These are phyloP conservation scores for Tetragonisca angustula DNA, from an alignment of 2,888 invertebrate species.

Conservation along the genomic window DNA sequence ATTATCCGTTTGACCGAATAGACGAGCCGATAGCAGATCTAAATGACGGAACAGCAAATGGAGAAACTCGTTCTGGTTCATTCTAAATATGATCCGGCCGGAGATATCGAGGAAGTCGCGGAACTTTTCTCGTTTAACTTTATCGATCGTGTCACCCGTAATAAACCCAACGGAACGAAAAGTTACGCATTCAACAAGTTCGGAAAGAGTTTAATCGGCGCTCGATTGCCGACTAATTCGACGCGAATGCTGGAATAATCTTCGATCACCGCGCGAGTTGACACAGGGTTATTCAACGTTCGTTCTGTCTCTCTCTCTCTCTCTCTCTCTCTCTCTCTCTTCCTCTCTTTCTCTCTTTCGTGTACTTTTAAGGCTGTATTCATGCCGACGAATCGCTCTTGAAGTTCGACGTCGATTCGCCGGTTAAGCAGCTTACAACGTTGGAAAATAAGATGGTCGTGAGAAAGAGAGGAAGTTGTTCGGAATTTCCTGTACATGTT, in stretches of 20 bases:
- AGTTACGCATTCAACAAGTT: constrained; percentile 51
- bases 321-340: too few relatives aligned
- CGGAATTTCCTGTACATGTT: not conserved
- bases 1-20: not conserved
- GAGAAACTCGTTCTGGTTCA: not conserved
- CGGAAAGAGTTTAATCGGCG: constrained; percentile 41
- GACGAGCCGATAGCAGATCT: not conserved
- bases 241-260: constrained; percentile 36
- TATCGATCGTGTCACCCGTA: constrained; percentile 19
- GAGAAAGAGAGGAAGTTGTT: not conserved
- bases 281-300: constrained; percentile 40
- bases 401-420: constrained; percentile 12
- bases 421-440: constrained; percentile 25
- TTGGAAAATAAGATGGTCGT: constrained; percentile 11
- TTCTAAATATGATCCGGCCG: constrained; percentile 13
- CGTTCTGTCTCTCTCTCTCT: too few relatives aligned
- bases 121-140: constrained; percentile 46
- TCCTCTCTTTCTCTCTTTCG: too few relatives aligned
- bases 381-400: constrained; percentile 17
- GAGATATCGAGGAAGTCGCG: constrained; percentile 4
- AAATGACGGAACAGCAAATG: not conserved
- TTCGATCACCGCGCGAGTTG: constrained; percentile 33
- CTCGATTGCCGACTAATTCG: constrained; percentile 38
- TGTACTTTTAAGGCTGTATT: constrained; percentile 26
- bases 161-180: constrained; percentile 24